Conservation (phyloP, 2,888 invertebrate species). For the Pseudococcus jackbeardsleyi region DNA sequence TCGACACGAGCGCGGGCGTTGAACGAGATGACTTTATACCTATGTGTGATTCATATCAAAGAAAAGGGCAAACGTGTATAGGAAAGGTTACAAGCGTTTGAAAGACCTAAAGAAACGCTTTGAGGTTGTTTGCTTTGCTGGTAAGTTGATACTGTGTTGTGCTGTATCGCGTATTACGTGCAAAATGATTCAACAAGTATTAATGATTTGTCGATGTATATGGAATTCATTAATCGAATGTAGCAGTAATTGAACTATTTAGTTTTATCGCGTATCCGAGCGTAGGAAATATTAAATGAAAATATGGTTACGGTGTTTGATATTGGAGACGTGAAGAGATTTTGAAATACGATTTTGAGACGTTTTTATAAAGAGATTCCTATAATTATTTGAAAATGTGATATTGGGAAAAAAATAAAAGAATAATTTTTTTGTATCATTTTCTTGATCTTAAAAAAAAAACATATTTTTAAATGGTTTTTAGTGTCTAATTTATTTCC, state of each 20-base stretch:
- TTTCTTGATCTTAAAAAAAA: no score
- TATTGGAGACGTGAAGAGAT: no score
- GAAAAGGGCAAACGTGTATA: background rate
- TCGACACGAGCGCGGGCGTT: background rate
- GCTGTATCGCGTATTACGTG: background rate
- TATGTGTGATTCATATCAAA: background rate
- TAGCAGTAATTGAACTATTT: background rate
- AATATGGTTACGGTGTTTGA: no score
- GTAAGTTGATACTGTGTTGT: background rate
- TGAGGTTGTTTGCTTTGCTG: background rate
- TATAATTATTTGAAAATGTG: no score
- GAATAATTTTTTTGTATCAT: no score
- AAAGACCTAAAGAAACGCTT: background rate
- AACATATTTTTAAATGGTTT: no score
- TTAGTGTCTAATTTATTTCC: no score
- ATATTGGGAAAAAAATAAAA: no score
- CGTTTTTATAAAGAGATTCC: no score
- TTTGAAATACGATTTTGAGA: no score
- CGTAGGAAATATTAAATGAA: no score
- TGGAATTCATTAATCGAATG: background rate
- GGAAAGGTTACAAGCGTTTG: background rate
- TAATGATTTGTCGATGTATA: background rate
- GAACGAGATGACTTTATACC: background rate
- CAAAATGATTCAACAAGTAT: slow-evolving; percentile 17
- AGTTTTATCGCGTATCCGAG: background rate